Base-by-base conservation (phyloP, 2,113 vertebrate genomes). In the Psettodes erumei region DNA sequence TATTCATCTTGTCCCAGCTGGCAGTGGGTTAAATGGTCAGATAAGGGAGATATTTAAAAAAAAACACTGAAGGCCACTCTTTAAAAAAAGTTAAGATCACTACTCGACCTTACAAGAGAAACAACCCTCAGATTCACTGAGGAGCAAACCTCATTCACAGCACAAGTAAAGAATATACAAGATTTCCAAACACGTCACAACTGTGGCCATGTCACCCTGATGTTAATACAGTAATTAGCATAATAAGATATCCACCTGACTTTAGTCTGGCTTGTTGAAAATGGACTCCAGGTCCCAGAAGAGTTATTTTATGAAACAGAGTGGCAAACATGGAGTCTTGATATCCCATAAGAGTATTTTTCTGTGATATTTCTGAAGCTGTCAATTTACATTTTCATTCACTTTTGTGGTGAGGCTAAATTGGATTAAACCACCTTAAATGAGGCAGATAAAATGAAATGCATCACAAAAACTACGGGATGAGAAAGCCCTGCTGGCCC, bases 51-150 rank as follows among this genome's bases (percentile, higher is more conserved):
- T 59, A 13, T 75, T 35, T 13, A 73, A 73, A 19, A 48, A 75
- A 43, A 30, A 23, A n/a, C 53, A 55, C 47, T 42, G 73, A 86
- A 85, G 84, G 73, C 63, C 73, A 45, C 33, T 25, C 62, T 74
- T 61, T 21, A 60, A 45, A 27, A 76, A 42, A 76, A 21, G 63
- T 77, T 81, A 38, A 62, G 30, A 81, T 74, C 21, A 32, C 42
- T 38, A 10, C 55, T 62, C 47, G 55, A 60, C 45, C 54, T 64
- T 40, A 63, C 11, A 21, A 54, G 65, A 77, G 66, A 76, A 65
- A 66, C 68, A 77, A 21, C 40, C 40, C 33, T 66, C 25, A 38
- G 19, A 35, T 67, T 48, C 6, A 21, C 63, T 47, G 45, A 81
- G 54, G 16, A 65, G 25, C 30, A 16, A 75, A 68, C 19, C 61